phyloP scores from a whole-genome alignment of 2,113 vertebrate genomes.

The Clarias batrachus region DNA sequence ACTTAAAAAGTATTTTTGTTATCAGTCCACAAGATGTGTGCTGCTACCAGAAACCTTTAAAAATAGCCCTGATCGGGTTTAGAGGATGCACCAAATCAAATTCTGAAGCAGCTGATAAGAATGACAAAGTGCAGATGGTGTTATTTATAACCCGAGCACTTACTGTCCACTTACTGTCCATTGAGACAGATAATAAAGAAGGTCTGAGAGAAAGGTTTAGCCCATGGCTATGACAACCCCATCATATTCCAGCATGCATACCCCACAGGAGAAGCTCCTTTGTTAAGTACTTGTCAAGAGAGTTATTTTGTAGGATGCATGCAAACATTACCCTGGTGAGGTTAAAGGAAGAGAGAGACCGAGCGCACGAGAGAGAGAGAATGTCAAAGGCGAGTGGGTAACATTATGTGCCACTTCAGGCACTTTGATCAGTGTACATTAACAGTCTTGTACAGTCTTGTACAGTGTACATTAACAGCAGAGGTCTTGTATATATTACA shows the following conservation, averaged over 20 bases:
- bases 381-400: slow-evolving; percentile 35
- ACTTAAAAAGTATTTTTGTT: not conserved
- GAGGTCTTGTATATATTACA: slow-evolving; percentile 54
- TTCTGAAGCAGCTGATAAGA: slow-evolving; percentile 70
- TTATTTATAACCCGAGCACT: slow-evolving; percentile 74
- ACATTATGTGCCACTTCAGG: slow-evolving; percentile 58
- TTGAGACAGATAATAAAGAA: slow-evolving; percentile 73
- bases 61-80: slow-evolving; percentile 26
- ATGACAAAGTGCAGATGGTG: slow-evolving; percentile 71
- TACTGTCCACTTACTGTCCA: slow-evolving; percentile 71
- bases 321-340: slow-evolving; percentile 64
- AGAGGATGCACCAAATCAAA: slow-evolving; percentile 26
- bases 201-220: slow-evolving; percentile 65
- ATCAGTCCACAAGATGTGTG: not conserved
- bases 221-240: slow-evolving; percentile 47
- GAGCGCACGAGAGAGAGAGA: slow-evolving; percentile 3
- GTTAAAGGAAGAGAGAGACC: not conserved
- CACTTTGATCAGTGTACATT: slow-evolving; percentile 58
- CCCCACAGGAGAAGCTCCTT: slow-evolving; percentile 63
- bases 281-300: slow-evolving; percentile 72
- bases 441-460: slow-evolving; percentile 40
- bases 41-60: slow-evolving; percentile 15
- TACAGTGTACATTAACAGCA: slow-evolving; percentile 50
- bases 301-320: slow-evolving; percentile 63
- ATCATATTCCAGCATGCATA: slow-evolving; percentile 42